Evolutionary conservation across 2,888 invertebrate genomes (phyloP).

Genomic region (Linnaemya tessellans): DNA sequence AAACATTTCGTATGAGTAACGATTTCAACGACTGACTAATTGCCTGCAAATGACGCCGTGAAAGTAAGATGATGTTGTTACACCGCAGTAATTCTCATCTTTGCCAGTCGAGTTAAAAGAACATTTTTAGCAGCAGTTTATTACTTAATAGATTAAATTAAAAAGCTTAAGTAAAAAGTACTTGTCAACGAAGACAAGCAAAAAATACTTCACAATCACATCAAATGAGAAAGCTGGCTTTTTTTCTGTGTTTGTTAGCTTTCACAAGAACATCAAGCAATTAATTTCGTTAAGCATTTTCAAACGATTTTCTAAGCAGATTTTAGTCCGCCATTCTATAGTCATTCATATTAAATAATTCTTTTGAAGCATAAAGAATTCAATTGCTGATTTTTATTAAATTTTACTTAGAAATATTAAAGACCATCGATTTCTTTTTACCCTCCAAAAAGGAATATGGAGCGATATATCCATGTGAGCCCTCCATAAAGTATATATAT

Average conservation of each 20-base stretch:
- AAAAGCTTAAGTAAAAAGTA: background rate
- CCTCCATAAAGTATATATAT: no score
- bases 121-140: background rate
- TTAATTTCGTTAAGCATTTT: background rate
- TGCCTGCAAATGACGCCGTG: constrained; percentile 30
- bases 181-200: background rate
- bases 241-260: background rate
- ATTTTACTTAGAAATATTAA: no score
- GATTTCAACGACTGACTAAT: constrained; percentile 25
- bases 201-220: background rate
- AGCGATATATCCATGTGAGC: no score
- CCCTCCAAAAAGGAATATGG: no score
- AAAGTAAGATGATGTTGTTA: constrained; percentile 17
- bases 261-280: background rate
- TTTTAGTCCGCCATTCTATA: no score
- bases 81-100: background rate
- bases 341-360: no score
- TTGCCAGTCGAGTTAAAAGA: background rate
- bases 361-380: no score
- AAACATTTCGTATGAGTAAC: constrained; percentile 33
- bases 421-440: no score
- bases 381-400: no score
- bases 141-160: constrained; percentile 45
- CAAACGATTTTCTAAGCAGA: background rate
- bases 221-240: background rate